A percentile compares a stretch with the other conserved stretches of the same genome.
Evolutionary conservation across 2,888 invertebrate species (phyloP).

Genomic region (Sinohyriopsis cumingii): DNA sequence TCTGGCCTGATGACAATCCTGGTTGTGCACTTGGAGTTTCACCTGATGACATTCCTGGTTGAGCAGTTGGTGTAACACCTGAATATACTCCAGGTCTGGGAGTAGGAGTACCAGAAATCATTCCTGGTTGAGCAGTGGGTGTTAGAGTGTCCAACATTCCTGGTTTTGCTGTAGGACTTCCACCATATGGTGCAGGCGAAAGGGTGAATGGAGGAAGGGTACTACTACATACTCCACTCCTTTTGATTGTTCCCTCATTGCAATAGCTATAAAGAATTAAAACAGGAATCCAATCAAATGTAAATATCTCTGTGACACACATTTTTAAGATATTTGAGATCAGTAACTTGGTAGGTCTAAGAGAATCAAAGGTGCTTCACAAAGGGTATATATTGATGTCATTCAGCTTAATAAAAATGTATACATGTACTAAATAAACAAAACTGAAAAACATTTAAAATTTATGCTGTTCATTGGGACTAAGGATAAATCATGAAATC

Average conservation of each 20-base stretch:
- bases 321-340: too few species aligned
- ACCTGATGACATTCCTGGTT: conserved; percentile 13
- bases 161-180: neutral
- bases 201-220: conserved; percentile 30
- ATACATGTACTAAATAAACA: too few species aligned
- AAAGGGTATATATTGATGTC: too few species aligned
- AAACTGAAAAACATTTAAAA: too few species aligned
- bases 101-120: conserved; percentile 11
- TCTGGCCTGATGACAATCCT: conserved; percentile 16
- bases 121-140: conserved; percentile 11
- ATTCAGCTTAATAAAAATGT: too few species aligned
- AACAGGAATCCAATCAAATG: neutral
- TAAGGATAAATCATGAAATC: too few species aligned
- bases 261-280: conserved; percentile 58
- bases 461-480: too few species aligned
- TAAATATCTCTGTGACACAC: too few species aligned
- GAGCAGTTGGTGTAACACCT: conserved; percentile 20
- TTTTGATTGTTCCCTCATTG: conserved; percentile 58
- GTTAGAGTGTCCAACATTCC: conserved; percentile 7
- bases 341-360: too few species aligned
- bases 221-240: conserved; percentile 57
- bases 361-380: too few species aligned
- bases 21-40: conserved; percentile 23
- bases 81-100: neutral
- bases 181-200: conserved; percentile 8